phyloP scores from a whole-genome alignment of 2,113 vertebrate species.

The Chionis minor region DNA sequence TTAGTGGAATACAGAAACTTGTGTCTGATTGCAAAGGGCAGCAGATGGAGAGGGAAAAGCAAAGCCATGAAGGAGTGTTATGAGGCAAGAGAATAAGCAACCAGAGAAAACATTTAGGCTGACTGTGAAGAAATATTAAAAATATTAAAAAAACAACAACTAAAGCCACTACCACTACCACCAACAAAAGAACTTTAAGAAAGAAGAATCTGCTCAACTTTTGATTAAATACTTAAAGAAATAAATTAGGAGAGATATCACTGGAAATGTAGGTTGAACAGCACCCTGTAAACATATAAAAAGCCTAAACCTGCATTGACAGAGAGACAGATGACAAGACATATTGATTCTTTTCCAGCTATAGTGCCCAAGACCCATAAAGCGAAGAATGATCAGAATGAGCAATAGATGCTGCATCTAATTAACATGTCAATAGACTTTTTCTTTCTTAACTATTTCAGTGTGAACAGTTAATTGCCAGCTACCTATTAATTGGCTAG shows the following conservation, averaged over 20 bases:
- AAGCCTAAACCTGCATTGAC: not conserved
- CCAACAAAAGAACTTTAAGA: not conserved
- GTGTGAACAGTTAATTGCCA: conserved; percentile 28
- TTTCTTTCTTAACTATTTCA: conserved; percentile 9
- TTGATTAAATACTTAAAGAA: not conserved
- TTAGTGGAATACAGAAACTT: not conserved
- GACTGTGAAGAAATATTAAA: not conserved
- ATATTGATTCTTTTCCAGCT: not conserved
- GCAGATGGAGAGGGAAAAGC: not conserved
- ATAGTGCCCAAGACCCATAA: not conserved
- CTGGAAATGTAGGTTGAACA: not conserved
- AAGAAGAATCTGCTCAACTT: not conserved
- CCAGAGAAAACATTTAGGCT: not conserved
- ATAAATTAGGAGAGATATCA: not conserved
- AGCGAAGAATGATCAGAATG: not conserved
- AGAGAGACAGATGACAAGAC: not conserved
- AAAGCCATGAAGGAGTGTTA: not conserved
- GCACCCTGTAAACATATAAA: not conserved
- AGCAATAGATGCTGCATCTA: not conserved
- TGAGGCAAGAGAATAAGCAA: not conserved
- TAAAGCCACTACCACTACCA: accelerated
- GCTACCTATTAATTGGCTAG: conserved; percentile 28
- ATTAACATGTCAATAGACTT: not conserved
- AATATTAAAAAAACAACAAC: no score
- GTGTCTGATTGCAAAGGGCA: not conserved